A percentile compares a stretch with the other conserved stretches of the same genome.
These are phyloP conservation scores for Rhodeus uyekii DNA, from an alignment of 2,797 vertebrate genomes.

Conservation along the genomic window DNA sequence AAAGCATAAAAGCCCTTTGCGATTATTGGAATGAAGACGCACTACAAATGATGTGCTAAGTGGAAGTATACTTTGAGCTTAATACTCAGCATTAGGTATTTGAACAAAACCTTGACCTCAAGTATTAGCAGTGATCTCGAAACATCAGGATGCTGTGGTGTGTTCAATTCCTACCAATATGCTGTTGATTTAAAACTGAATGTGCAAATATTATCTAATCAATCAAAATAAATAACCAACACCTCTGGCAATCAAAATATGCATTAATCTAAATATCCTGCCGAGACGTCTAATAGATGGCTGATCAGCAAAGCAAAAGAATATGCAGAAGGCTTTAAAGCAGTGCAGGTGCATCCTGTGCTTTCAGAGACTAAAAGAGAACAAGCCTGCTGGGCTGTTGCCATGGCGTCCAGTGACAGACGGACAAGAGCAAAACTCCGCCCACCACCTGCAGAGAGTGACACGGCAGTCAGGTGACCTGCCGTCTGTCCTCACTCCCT, in stretches of 20 bases:
- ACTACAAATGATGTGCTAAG: neutral
- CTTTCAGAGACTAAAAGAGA: constrained; percentile 30
- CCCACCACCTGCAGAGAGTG: constrained; percentile 50
- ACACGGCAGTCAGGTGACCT: constrained; percentile 48
- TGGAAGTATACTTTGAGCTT: neutral
- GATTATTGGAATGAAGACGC: neutral
- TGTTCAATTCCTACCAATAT: neutral
- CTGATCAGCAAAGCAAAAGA: constrained; percentile 18
- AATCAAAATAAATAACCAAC: neutral
- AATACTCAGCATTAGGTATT: neutral
- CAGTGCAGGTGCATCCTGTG: constrained; percentile 38
- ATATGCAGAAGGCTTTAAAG: constrained; percentile 26
- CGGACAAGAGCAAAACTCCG: constrained; percentile 38
- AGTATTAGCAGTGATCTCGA: neutral
- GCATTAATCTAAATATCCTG: constrained; percentile 35
- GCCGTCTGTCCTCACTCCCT: constrained; percentile 34
- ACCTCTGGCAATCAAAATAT: neutral
- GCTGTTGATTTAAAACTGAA: neutral
- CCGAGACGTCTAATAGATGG: neutral
- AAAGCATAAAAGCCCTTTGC: neutral
- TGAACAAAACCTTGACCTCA: neutral
- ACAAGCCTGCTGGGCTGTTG: constrained; percentile 43
- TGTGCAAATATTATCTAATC: constrained; percentile 1
- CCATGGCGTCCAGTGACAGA: constrained; percentile 46
- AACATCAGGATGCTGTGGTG: neutral